Conservation (phyloP, 2,113 vertebrate genomes). For the Thalassarche chlororhynchos region DNA sequence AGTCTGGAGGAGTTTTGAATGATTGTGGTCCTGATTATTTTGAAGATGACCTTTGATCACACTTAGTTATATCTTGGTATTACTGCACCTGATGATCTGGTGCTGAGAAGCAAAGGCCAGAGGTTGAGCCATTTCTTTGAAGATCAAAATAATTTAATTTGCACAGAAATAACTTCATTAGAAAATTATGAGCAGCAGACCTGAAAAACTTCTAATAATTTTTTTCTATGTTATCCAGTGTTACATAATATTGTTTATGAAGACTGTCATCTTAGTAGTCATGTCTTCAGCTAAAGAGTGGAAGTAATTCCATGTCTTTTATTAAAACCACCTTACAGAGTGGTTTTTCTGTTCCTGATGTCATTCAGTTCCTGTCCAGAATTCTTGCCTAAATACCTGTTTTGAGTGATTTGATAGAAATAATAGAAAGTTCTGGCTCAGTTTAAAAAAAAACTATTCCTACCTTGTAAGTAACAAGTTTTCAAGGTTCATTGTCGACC, state of each 20-base stretch:
- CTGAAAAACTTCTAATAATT: background rate
- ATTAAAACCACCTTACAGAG: background rate
- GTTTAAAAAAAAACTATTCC: background rate
- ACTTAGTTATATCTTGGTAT: background rate
- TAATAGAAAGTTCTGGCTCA: background rate
- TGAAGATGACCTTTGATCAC: background rate
- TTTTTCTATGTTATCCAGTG: background rate
- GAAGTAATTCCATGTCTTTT: background rate
- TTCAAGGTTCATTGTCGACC: background rate
- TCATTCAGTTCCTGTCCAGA: background rate
- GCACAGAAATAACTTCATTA: background rate
- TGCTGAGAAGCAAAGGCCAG: background rate
- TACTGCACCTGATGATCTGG: background rate
- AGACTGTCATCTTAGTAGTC: background rate
- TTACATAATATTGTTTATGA: background rate
- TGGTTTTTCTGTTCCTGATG: background rate
- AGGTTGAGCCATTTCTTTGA: background rate
- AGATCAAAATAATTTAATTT: background rate
- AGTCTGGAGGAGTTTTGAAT: background rate
- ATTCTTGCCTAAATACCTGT: background rate
- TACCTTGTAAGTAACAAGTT: background rate
- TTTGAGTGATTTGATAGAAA: background rate
- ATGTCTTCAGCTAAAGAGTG: background rate
- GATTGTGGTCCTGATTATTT: background rate
- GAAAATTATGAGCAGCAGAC: background rate